phyloP scores from a whole-genome alignment of 2,797 vertebrate genomes.

The Cottoperca gobio region DNA sequence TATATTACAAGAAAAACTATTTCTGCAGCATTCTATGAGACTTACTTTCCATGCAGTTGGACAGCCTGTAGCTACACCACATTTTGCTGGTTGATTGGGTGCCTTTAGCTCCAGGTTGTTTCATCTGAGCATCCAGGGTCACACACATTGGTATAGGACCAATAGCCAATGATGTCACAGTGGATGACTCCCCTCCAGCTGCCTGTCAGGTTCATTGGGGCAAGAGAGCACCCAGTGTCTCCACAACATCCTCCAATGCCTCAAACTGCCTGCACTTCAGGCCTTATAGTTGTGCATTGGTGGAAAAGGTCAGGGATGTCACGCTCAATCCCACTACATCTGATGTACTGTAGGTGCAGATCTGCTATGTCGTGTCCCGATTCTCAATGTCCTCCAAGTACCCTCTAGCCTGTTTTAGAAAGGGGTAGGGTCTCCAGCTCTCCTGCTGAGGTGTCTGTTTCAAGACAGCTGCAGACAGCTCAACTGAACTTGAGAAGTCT shows the following conservation, averaged over 20 bases:
- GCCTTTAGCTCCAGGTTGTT: slow-evolving; percentile 45
- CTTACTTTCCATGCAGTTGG: slow-evolving; percentile 44
- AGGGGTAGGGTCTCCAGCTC: slow-evolving; percentile 60
- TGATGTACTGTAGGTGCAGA: slow-evolving; percentile 5
- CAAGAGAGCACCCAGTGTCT: slow-evolving; percentile 48
- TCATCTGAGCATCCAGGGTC: slow-evolving; percentile 42
- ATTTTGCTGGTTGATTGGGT: slow-evolving; percentile 59
- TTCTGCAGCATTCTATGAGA: slow-evolving; percentile 14
- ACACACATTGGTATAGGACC: no score
- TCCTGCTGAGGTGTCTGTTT: slow-evolving; percentile 80
- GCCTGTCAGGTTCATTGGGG: slow-evolving; percentile 44
- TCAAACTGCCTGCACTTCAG: slow-evolving; percentile 15
- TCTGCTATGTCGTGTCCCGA: slow-evolving; percentile 26
- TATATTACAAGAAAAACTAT: slow-evolving; percentile 4
- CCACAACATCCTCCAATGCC: slow-evolving; percentile 19
- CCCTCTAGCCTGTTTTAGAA: slow-evolving; percentile 79
- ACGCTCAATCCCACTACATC: background rate
- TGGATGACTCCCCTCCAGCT: slow-evolving; percentile 59
- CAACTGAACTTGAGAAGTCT: slow-evolving; percentile 81
- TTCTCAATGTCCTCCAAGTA: slow-evolving; percentile 70
- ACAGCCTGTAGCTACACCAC: slow-evolving; percentile 46
- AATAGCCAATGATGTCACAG: slow-evolving; percentile 61
- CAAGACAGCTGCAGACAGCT: slow-evolving; percentile 83
- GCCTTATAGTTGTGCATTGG: background rate
- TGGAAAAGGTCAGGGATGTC: slow-evolving; percentile 7